Percentiles rank a stretch among this genome's conserved stretches.
Conservation (phyloP, 2,113 vertebrate genomes). For the Morone chrysops region DNA sequence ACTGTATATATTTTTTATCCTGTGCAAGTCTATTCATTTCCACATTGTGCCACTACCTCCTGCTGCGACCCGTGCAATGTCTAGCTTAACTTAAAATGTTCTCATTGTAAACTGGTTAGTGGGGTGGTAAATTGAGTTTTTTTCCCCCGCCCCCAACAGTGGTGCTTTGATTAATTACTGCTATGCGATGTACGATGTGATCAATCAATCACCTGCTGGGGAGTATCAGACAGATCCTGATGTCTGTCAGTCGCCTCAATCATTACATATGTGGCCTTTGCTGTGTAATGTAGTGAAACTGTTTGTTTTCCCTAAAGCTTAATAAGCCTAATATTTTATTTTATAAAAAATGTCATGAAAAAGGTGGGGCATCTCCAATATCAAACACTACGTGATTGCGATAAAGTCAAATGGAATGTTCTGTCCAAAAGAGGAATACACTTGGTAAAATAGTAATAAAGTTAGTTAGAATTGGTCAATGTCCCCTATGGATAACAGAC, state of each 20-base stretch:
- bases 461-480: background rate
- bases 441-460: background rate
- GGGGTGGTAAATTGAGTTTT: background rate
- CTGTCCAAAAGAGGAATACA: background rate
- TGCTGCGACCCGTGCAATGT: no score
- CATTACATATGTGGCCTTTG: background rate
- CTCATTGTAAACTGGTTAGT: no score
- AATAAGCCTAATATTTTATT: background rate
- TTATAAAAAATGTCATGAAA: background rate
- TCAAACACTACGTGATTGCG: background rate
- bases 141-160: background rate
- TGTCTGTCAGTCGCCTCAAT: background rate
- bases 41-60: no score
- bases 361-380: background rate
- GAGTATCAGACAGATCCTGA: background rate
- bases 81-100: background rate
- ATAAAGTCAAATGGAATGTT: background rate
- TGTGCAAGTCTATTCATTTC: no score
- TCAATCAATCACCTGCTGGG: background rate
- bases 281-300: background rate
- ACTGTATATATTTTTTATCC: no score
- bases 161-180: background rate
- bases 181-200: background rate
- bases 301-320: background rate
- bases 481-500: background rate